Evolutionary conservation across 2,113 vertebrate genomes (phyloP), one percentile per base, ranked within the genome.

Genomic region (Pionites leucogaster): DNA sequence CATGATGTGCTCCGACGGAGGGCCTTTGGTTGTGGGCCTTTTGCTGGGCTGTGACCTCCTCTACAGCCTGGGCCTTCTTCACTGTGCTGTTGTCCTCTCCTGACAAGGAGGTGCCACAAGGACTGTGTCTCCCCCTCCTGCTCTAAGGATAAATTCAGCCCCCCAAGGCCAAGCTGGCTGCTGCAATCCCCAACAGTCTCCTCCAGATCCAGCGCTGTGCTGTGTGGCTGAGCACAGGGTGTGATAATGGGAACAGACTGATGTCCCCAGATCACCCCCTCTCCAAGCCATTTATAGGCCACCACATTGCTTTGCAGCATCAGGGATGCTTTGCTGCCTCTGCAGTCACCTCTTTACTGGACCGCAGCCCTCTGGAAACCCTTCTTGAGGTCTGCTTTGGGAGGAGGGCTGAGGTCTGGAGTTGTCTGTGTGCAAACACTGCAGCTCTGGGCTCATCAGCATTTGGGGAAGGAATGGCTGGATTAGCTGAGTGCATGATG

Each of bases 401-500:
- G 77, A 35, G 25, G 22, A 53, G 46, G 53, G 35, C 69, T 65
- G 88, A 50, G 44, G 17, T 42, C 57, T 2, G 1, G 7, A 1
- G 65, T 35, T 1, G 7, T 9, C 52, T 16, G 14, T 1, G 0
- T 44, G 62, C 41, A 76, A 9, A 8, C 6, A 3, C 37, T 3
- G 39, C 28, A 71, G 74, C 79, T 50, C 0, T 1, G 8, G 62
- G 47, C 4, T 63, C 33, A 2, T 7, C 60, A 24, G 92, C 64
- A 3, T 31, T 29, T 18, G 14, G 46, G 64, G 37, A 35, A 49
- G 53, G 59, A 39, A 3, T 28, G 76, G 37, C 83, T 60, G 53
- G 28, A 3, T 70, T 39, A 60, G 33, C 57, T 0, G 3, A 41
- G 67, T 4, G 35, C 27, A 15, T 1, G 9, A 15, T 19, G 70